These are phyloP conservation scores for Panthera tigris DNA, from an alignment of 2,113 vertebrate genomes.

Conservation along the genomic window DNA sequence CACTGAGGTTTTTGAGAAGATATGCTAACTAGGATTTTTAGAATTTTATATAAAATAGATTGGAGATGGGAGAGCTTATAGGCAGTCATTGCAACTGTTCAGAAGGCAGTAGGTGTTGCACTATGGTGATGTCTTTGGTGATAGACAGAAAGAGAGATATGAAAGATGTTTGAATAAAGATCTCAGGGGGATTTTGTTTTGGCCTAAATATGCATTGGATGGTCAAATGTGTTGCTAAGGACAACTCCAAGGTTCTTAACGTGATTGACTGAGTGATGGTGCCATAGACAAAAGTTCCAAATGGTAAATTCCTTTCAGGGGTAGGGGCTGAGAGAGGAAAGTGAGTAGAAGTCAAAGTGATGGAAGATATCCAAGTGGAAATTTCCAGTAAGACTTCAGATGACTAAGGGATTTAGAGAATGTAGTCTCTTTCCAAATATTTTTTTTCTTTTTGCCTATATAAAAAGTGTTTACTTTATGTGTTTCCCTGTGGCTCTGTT, in stretches of 20 bases:
- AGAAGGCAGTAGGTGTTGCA: neutral
- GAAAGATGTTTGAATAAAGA: neutral
- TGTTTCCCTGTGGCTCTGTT: constrained; percentile 62
- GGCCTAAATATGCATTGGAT: neutral
- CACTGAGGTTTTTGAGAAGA: neutral
- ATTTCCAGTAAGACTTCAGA: constrained; percentile 69
- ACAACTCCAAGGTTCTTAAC: neutral
- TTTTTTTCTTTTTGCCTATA: constrained; percentile 61
- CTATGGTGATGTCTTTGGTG: neutral
- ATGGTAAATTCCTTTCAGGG: constrained; percentile 7
- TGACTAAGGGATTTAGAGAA: constrained; percentile 68
- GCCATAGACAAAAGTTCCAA: neutral
- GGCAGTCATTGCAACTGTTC: neutral
- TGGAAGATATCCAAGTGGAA: constrained; percentile 60
- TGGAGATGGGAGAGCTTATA: neutral
- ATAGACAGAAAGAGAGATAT: neutral
- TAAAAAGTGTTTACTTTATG: constrained; percentile 71
- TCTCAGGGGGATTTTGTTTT: neutral
- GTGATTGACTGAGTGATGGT: neutral
- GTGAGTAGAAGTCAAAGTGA: constrained; percentile 48
- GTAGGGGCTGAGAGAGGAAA: constrained; percentile 9
- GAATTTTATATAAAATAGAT: neutral
- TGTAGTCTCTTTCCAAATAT: constrained; percentile 55
- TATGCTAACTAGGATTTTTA: neutral
- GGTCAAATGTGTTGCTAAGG: neutral